phyloP scores from a whole-genome alignment of 2,113 vertebrate genomes.

The Ifrita kowaldi region DNA sequence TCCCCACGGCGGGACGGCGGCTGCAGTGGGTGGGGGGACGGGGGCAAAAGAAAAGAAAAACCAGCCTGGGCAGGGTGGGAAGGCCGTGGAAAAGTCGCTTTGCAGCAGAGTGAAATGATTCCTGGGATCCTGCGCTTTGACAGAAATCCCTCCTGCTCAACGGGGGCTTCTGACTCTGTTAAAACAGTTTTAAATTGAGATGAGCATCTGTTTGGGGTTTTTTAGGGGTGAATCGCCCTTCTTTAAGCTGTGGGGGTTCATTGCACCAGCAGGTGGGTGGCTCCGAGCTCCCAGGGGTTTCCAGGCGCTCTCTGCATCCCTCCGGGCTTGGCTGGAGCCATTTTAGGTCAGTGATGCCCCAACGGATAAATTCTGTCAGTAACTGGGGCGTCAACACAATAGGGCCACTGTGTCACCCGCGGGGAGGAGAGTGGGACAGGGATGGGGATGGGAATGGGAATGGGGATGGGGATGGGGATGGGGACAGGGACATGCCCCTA shows the following conservation, averaged over 20 bases:
- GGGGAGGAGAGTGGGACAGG: background rate
- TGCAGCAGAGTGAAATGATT: background rate
- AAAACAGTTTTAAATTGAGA: background rate
- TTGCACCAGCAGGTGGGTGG: no score
- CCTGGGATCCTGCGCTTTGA: rapidly evolving
- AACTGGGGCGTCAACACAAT: background rate
- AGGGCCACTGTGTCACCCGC: background rate
- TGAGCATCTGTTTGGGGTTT: rapidly evolving
- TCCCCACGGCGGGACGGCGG: background rate
- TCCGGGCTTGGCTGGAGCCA: rapidly evolving
- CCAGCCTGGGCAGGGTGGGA: background rate
- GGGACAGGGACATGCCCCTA: no score
- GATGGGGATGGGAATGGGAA: rapidly evolving
- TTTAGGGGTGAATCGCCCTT: no score
- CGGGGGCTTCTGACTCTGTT: no score
- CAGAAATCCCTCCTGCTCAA: background rate
- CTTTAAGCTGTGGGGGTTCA: background rate
- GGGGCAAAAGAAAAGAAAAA: background rate
- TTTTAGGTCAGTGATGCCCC: background rate
- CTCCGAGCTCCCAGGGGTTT: rapidly evolving
- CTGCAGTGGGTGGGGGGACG: rapidly evolving
- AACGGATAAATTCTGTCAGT: background rate
- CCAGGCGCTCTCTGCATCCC: rapidly evolving
- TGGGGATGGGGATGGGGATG: background rate
- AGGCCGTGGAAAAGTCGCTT: background rate